Evolutionary conservation across 1,140 invertebrate species (phyloP), one percentile per base, ranked within the genome.

Genomic region (Calliphora vicina): DNA sequence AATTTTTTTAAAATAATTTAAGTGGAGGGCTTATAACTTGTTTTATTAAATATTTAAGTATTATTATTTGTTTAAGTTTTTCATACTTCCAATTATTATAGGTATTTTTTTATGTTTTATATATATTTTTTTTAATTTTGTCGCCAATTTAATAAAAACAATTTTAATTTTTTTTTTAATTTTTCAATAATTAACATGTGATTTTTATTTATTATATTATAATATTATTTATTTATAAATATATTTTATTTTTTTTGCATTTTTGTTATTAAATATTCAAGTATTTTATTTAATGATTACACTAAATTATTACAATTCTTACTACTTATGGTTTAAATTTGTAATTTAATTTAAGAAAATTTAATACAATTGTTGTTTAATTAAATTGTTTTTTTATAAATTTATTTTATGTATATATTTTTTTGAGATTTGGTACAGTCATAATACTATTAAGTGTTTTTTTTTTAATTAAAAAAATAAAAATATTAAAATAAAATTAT

Each of bases 371-470:
- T 61, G 29, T 20, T 50, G 25, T 29, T 20, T 67, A 81, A 13
- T 67, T 20, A 35, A 25, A 29, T 76, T 78, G 23, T 67, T 12
- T 35, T 67, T 27, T 67, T 71, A n/a, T 71, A 72, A 15, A 61
- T n/a, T 83, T 43, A 20, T 43, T 27, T 83, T 57, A 80, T 45
- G n/a, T n/a, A 83, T 80, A 80, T 61, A 43, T 74, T 82, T 27
- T 74, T 42, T 85, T 85, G 87, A 89, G 89, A 88, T 89, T 89
- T 89, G 88, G 88, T 89, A 89, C 88, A 89, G 86, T 89, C 86
- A 87, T 87, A 86, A 84, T 84, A 83, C 71, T 71, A 84, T 85
- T 72, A 27, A 26, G 43, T 80, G 61, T 45, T 25, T 82, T 80
- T 81, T 72, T 8, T 35, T 29, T 23, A 84, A 72, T 82, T 76